Conservation (phyloP, 2,797 vertebrate genomes). For the Sebastiscus tertius region DNA sequence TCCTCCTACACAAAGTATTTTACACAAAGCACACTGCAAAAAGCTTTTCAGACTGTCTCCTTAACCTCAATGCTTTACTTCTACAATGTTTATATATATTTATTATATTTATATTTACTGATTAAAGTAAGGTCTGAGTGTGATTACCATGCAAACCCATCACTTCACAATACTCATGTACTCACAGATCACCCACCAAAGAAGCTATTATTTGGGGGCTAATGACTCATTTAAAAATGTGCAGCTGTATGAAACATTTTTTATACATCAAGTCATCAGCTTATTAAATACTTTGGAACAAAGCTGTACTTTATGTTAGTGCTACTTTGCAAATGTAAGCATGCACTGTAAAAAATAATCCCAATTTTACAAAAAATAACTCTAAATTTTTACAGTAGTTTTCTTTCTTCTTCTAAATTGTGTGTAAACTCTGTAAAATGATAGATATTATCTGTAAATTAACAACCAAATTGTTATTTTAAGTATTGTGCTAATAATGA, state of each 20-base stretch:
- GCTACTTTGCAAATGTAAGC: neutral
- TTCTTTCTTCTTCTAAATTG: no score
- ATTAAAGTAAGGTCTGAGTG: neutral
- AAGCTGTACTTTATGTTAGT: neutral
- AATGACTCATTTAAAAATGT: neutral
- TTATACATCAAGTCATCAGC: neutral
- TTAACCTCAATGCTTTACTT: no score
- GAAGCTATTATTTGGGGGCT: neutral
- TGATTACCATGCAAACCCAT: neutral
- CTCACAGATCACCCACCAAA: neutral
- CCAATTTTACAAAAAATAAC: no score
- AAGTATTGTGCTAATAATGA: no score
- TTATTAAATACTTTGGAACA: neutral
- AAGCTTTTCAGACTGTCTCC: neutral
- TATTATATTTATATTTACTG: neutral
- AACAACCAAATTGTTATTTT: no score
- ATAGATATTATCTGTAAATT: no score
- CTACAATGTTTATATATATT: neutral
- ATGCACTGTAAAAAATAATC: neutral
- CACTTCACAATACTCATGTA: neutral
- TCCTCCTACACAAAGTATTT: neutral
- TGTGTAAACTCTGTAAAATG: no score
- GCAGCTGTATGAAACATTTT: neutral
- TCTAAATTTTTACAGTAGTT: no score
- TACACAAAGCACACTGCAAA: neutral